Percentiles rank a stretch among this genome's conserved stretches.
These are phyloP conservation scores for Nycticryphes semicollaris DNA, from an alignment of 2,113 vertebrate species.

Conservation along the genomic window DNA sequence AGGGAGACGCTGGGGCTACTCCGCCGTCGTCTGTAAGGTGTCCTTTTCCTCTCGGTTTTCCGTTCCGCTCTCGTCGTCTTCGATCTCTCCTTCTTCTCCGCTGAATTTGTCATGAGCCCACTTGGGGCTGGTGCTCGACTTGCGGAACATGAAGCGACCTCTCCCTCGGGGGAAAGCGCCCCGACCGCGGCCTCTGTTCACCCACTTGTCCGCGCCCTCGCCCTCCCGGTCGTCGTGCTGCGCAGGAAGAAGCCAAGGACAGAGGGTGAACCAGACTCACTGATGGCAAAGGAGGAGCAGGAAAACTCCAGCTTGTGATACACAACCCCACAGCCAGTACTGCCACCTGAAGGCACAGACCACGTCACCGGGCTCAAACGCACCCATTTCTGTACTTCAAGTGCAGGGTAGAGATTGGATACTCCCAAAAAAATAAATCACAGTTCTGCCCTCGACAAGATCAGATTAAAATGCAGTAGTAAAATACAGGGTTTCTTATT, in stretches of 20 bases:
- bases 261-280: not conserved
- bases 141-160: conserved; percentile 91
- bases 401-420: not conserved
- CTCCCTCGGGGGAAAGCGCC: conserved; percentile 81
- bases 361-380: accelerated
- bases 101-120: conserved; percentile 94
- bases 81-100: conserved; percentile 83
- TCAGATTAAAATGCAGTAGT: not conserved
- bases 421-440: not conserved
- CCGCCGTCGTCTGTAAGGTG: conserved; percentile 64
- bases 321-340: not conserved
- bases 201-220: conserved; percentile 84
- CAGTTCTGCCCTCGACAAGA: not conserved
- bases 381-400: not conserved
- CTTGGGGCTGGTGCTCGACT: conserved; percentile 85
- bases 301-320: too few species aligned
- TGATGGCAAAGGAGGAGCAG: accelerated
- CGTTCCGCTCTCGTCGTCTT: conserved; percentile 80
- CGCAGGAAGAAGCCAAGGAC: not conserved
- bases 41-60: conserved; percentile 84
- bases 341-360: accelerated
- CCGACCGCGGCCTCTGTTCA: conserved; percentile 80
- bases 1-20: conserved; percentile 53
- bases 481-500: not conserved
- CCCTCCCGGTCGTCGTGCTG: conserved; percentile 92